These are phyloP conservation scores for Drosophila mayaguana DNA, from an alignment of 2,888 invertebrate genomes.

Conservation along the genomic window DNA sequence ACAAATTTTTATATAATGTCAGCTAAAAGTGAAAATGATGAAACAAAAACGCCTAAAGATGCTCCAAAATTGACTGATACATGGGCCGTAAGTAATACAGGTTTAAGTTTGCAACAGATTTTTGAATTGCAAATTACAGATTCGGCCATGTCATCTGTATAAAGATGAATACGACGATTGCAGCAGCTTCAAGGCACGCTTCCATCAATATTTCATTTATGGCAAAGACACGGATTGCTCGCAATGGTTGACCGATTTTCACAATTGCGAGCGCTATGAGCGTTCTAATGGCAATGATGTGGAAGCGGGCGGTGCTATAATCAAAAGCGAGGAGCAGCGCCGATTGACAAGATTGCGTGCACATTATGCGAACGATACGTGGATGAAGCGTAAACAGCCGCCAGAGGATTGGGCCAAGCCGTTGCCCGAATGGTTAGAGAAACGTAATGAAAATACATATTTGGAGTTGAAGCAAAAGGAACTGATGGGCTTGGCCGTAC, in stretches of 20 bases:
- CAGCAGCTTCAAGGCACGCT: constrained; percentile 89
- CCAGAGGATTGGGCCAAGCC: constrained; percentile 93
- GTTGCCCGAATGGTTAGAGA: constrained; percentile 90
- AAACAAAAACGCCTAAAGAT: constrained; percentile 45
- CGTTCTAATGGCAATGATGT: constrained; percentile 86
- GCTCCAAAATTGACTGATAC: constrained; percentile 61
- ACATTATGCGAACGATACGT: constrained; percentile 91
- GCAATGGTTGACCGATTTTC: constrained; percentile 92
- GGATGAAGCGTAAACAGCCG: constrained; percentile 91
- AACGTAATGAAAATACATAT: constrained; percentile 89
- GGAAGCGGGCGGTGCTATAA: constrained; percentile 88
- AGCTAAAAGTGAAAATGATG: constrained; percentile 37
- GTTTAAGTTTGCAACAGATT: background rate
- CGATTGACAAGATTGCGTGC: constrained; percentile 88
- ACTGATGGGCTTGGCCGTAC: constrained; percentile 85
- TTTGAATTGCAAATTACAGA: constrained; percentile 85
- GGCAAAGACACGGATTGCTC: constrained; percentile 91
- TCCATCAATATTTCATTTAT: constrained; percentile 94
- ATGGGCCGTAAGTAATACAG: constrained; percentile 76
- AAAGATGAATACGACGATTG: constrained; percentile 93
- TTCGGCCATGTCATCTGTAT: constrained; percentile 92
- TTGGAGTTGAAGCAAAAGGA: constrained; percentile 89
- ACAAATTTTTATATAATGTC: constrained; percentile 60
- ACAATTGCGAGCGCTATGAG: constrained; percentile 90
- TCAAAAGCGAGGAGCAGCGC: constrained; percentile 90